Percentiles rank a stretch among this genome's conserved stretches.
phyloP scores from a whole-genome alignment of 2,113 vertebrate species.

The Tragelaphus scriptus region DNA sequence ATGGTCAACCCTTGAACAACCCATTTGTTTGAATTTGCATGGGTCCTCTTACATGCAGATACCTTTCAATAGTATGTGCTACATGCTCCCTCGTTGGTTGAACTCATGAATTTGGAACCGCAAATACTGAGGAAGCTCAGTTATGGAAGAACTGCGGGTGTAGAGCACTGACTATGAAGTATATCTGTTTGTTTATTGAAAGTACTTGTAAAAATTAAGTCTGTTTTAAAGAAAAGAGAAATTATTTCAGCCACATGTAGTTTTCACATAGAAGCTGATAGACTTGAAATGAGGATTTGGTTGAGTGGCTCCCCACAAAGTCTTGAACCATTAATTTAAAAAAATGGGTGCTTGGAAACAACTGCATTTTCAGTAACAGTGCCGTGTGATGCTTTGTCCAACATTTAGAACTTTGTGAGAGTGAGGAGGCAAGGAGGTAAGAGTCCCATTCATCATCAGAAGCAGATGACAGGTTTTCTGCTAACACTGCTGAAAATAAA shows the following conservation, averaged over 20 bases:
- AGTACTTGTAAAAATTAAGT: not conserved
- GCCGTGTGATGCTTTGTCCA: not conserved
- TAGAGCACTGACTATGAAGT: not conserved
- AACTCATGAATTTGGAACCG: not conserved
- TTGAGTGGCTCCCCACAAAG: not conserved
- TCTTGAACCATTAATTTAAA: not conserved
- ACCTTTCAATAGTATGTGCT: not conserved
- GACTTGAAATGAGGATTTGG: not conserved
- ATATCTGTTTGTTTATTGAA: not conserved
- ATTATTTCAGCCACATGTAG: not conserved
- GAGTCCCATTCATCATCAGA: conserved; percentile 12
- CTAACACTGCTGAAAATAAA: conserved; percentile 24
- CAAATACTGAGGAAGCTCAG: not conserved
- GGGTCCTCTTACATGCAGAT: not conserved
- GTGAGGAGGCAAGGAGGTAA: not conserved
- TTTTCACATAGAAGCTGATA: not conserved
- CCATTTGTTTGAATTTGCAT: not conserved
- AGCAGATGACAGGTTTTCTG: conserved; percentile 24
- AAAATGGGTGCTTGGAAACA: not conserved
- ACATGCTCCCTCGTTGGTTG: not conserved
- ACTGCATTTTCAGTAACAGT: not conserved
- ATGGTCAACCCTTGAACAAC: not conserved
- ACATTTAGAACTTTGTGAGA: not conserved
- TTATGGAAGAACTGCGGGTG: not conserved
- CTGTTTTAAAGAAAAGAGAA: not conserved